Conservation (phyloP, 2,888 invertebrate species). For the Eupithecia subfuscata region DNA sequence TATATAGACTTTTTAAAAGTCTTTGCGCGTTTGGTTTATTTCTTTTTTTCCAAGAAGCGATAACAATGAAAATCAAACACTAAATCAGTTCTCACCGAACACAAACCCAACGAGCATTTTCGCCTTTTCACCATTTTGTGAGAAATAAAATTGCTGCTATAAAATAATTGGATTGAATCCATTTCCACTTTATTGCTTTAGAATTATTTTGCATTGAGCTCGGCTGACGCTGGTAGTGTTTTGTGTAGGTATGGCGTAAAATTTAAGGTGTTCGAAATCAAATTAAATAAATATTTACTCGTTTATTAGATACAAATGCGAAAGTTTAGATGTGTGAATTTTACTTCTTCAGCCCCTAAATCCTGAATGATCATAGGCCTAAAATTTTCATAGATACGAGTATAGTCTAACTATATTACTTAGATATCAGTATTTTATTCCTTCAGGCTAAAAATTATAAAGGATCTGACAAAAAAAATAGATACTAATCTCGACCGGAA, state of each 20-base stretch:
- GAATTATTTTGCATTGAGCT: background rate
- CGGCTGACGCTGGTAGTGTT: background rate
- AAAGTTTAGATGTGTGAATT: background rate
- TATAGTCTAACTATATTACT: no score
- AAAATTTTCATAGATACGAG: background rate
- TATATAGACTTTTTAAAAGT: no score
- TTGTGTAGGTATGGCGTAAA: background rate
- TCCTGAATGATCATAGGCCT: no score
- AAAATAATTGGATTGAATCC: constrained; percentile 31
- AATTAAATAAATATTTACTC: background rate
- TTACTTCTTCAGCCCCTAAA: background rate
- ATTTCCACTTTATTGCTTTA: constrained; percentile 25
- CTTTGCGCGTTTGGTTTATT: background rate
- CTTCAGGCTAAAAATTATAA: no score
- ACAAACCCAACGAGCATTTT: constrained; percentile 53
- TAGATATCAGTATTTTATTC: no score
- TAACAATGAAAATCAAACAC: constrained; percentile 2
- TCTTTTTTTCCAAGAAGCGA: background rate
- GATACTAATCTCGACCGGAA: no score
- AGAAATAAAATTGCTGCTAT: constrained; percentile 8
- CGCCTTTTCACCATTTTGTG: constrained; percentile 45
- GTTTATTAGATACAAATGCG: background rate
- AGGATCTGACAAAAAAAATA: no score
- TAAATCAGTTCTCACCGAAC: constrained; percentile 47
- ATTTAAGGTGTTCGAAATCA: background rate